Evolutionary conservation across 2,888 invertebrate species (phyloP), one percentile per base, ranked within the genome.

Genomic region (Silvanus unidentatus): DNA sequence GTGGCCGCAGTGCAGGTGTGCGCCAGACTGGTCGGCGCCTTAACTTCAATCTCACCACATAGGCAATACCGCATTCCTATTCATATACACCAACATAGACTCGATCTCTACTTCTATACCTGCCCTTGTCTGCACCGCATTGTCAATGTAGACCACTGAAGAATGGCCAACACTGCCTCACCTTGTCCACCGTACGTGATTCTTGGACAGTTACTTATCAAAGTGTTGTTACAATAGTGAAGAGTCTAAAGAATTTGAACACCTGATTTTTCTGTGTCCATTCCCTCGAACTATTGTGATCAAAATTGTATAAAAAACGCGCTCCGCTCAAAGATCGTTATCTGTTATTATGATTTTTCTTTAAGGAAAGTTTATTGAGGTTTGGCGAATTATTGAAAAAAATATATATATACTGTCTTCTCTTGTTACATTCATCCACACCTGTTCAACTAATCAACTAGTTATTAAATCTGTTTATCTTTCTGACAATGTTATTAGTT

Each of bases 1-100:
- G 65, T 64, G 65, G 64, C 61, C 63, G 57, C 62, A 60, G 65
- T 67, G 68, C 67, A 68, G 67, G 69, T 68, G 68, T 69, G 68
- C 68, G 65, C 65, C 67, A 69, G 69, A 69, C 69, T 66, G 54
- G 63, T 57, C 65, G 69, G 69, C 69, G 69, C 69, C 69, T 60
- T 47, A 44, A 50, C 53, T 50, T 50, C 53, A 48, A 47, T 52
- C 55, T 48, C 50, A 42, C 45, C 50, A 49, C 50, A 46, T 49
- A 42, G 49, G 50, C 55, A 48, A 51, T 52, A 54, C 55, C 53
- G 49, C 58, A 57, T 58, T 55, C 56, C 55, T 48, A 52, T 49
- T 50, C 44, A 44, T 47, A 43, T 48, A 22, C 46, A 45, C 39
- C 39, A 38, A 41, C 42, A 43, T 38, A 22, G 40, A 40, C 29